Evolutionary conservation across 2,888 invertebrate species (phyloP).

Genomic region (Fragum sueziense): DNA sequence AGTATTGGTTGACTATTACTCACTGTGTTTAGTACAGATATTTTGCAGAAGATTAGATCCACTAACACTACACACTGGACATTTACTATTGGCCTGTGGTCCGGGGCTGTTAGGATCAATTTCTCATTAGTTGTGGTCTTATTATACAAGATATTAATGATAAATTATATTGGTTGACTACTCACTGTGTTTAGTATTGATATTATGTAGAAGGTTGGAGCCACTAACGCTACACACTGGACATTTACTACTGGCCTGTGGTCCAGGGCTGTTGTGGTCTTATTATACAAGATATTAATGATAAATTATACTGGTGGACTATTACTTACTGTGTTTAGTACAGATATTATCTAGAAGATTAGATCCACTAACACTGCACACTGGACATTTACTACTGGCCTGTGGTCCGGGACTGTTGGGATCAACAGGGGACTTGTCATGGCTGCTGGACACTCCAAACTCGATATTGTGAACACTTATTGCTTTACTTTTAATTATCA

Average conservation of each 20-base stretch:
- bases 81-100: not conserved
- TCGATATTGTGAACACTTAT: too few relatives aligned
- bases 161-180: too few relatives aligned
- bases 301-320: too few relatives aligned
- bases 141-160: too few relatives aligned
- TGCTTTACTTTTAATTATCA: too few relatives aligned
- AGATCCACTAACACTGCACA: not conserved
- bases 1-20: too few relatives aligned
- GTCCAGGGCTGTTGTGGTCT: not conserved
- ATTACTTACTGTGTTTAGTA: slow-evolving; percentile 12
- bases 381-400: not conserved
- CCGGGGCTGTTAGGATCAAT: not conserved
- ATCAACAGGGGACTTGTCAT: not conserved
- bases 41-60: not conserved
- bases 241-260: not conserved
- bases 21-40: not conserved
- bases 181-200: slow-evolving; percentile 3
- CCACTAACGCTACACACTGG: not conserved
- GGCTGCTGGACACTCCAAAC: not conserved
- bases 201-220: slow-evolving; percentile 1
- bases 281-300: too few relatives aligned
- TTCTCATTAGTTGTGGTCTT: too few relatives aligned
- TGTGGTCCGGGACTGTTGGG: not conserved
- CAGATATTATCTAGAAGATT: slow-evolving; percentile 5
- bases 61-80: slow-evolving; percentile 1